Percentiles rank a stretch among this genome's conserved stretches.
Conservation (phyloP, 2,888 invertebrate species). For the Corythucha ciliata region DNA sequence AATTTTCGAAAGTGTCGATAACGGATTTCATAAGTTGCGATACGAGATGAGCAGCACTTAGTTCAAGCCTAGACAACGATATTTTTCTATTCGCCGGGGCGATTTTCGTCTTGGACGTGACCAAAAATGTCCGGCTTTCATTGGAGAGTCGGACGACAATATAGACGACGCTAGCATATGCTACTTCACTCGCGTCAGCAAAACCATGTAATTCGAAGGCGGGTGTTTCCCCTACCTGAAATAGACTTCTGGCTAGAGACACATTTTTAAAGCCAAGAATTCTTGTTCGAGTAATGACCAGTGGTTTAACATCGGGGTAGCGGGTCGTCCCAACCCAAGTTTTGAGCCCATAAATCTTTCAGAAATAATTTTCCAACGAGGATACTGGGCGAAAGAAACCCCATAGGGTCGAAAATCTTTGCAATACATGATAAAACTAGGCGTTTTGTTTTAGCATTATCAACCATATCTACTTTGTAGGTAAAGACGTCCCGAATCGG, state of each 20-base stretch:
- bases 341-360: constrained; percentile 30
- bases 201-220: constrained; percentile 17
- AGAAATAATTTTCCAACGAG: constrained; percentile 30
- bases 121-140: not conserved
- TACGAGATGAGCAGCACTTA: constrained; percentile 21
- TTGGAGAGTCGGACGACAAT: not conserved
- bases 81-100: constrained; percentile 18
- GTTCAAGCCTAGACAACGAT: constrained; percentile 27
- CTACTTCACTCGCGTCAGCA: constrained; percentile 13
- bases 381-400: too few relatives aligned
- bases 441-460: constrained; percentile 17
- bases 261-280: too few relatives aligned
- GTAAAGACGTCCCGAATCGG: constrained; percentile 23
- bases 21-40: constrained; percentile 27
- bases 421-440: constrained; percentile 18
- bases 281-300: too few relatives aligned
- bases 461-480: constrained; percentile 8
- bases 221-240: too few relatives aligned
- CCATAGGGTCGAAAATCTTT: constrained; percentile 30
- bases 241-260: too few relatives aligned
- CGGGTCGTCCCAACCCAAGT: constrained; percentile 31
- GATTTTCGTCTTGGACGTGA: constrained; percentile 13
- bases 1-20: constrained; percentile 19
- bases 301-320: constrained; percentile 16
- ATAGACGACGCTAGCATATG: constrained; percentile 12